phyloP scores from a whole-genome alignment of 2,113 vertebrate species.

The Oplegnathus fasciatus region DNA sequence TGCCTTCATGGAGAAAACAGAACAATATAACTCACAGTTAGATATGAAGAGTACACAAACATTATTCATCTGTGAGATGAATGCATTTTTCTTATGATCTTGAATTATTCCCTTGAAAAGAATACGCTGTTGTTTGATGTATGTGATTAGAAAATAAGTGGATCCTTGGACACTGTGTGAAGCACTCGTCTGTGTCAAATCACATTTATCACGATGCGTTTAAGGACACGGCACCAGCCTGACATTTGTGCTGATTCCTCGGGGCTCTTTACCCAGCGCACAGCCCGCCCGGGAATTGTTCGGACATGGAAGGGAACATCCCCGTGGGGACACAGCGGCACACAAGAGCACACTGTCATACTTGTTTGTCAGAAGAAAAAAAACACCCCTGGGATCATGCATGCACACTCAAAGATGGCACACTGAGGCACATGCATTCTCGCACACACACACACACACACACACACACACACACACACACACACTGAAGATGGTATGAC shows the following conservation, averaged over 20 bases:
- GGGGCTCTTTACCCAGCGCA: slow-evolving; percentile 44
- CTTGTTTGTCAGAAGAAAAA: background rate
- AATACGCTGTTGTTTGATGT: background rate
- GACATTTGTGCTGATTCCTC: slow-evolving; percentile 66
- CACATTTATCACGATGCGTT: slow-evolving; percentile 55
- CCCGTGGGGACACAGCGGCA: slow-evolving; percentile 54
- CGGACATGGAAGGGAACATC: slow-evolving; percentile 63
- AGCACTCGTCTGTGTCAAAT: slow-evolving; percentile 43
- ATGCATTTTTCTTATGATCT: background rate
- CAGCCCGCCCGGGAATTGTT: slow-evolving; percentile 36
- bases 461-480: background rate
- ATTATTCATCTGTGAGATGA: background rate
- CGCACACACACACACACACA: background rate
- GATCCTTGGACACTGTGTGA: slow-evolving; percentile 3
- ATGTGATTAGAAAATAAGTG: background rate
- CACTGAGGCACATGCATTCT: background rate
- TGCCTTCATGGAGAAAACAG: background rate
- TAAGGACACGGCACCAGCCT: slow-evolving; percentile 57
- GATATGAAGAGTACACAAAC: background rate
- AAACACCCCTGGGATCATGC: slow-evolving; percentile 4
- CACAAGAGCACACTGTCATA: slow-evolving; percentile 45
- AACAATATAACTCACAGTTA: background rate
- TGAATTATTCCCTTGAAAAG: background rate
- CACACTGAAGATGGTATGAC: background rate
- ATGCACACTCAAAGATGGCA: slow-evolving; percentile 17